Conservation (phyloP, 2,888 invertebrate genomes). For the Drosophila mimetica region DNA sequence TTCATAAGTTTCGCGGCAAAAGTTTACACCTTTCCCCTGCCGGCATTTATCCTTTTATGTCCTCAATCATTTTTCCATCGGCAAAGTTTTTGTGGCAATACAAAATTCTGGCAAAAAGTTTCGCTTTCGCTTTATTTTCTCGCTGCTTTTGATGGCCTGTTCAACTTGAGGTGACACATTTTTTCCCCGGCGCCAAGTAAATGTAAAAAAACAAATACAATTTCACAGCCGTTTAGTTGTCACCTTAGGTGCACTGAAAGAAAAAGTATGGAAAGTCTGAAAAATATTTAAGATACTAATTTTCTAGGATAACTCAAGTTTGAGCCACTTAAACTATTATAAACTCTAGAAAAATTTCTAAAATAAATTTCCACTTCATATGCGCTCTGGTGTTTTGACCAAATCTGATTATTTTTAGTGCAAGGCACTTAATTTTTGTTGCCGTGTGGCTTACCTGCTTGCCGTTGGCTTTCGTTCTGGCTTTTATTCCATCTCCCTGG, state of each 20-base stretch:
- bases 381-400: background rate
- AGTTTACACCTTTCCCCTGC: slow-evolving; percentile 15
- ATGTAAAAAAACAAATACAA: slow-evolving; percentile 29
- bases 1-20: slow-evolving; percentile 10
- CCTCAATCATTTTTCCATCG: slow-evolving; percentile 30
- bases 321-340: background rate
- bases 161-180: slow-evolving; percentile 30
- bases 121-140: background rate
- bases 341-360: background rate
- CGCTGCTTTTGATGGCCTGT: slow-evolving; percentile 29
- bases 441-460: slow-evolving; percentile 2
- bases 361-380: too few relatives aligned
- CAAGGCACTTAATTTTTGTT: slow-evolving; percentile 10
- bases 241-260: slow-evolving; percentile 40
- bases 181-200: slow-evolving; percentile 17
- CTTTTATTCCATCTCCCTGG: slow-evolving; percentile 38
- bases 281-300: background rate
- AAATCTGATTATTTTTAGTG: background rate
- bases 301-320: too few relatives aligned
- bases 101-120: slow-evolving; percentile 7
- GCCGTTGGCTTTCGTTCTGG: slow-evolving; percentile 21
- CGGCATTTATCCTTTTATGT: slow-evolving; percentile 18
- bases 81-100: slow-evolving; percentile 14
- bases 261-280: background rate
- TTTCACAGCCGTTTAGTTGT: slow-evolving; percentile 54